Evolutionary conservation across 2,797 vertebrate species (phyloP), one percentile per base, ranked within the genome.

Genomic region (Gila robusta): DNA sequence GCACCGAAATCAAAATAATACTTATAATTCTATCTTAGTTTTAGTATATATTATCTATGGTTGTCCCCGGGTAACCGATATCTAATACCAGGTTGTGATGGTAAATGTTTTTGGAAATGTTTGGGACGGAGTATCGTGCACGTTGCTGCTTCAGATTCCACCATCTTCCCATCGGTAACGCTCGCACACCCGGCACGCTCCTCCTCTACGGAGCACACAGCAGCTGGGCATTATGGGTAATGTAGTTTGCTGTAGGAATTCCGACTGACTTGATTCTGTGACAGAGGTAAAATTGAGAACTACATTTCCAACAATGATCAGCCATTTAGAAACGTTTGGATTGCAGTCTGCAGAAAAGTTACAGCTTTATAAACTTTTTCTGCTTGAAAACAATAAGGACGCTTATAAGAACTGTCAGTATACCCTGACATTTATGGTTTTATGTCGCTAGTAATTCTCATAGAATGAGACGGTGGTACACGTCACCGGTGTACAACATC

Each of bases 151-250:
- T 78, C 88, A 76, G 91, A 89, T 92, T 95, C 95, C 94, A 96
- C 96, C 96, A 96, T 96, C 93, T 96, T 96, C 94, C 92, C 92
- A 90, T 91, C 91, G 84, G 87, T 94, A 89, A 89, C 89, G 82
- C 90, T 82, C 70, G 82, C 83, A 69, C 84, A 89, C 90, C 92
- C 92, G 92, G 82, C 79, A 79, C 89, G 47, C 80, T 85, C 91
- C 89, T 79, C 90, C 88, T 91, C 81, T 76, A 56, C 8, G 35
- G 37, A 64, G 32, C 64, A 23, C 19, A 47, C 10, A 14, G 49
- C 11, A 32, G 23, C 9, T 12, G 23, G 7, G 37, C 52, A 26
- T 71, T 79, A n/a, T 90, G 90, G 91, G 90, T 79, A 87, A 56
- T 91, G 91, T 86, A 91, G 89, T 92, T 72, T 28, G 21, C 7